These are phyloP conservation scores for Nymphalis urticae DNA, from an alignment of 2,888 invertebrate species.

Conservation along the genomic window DNA sequence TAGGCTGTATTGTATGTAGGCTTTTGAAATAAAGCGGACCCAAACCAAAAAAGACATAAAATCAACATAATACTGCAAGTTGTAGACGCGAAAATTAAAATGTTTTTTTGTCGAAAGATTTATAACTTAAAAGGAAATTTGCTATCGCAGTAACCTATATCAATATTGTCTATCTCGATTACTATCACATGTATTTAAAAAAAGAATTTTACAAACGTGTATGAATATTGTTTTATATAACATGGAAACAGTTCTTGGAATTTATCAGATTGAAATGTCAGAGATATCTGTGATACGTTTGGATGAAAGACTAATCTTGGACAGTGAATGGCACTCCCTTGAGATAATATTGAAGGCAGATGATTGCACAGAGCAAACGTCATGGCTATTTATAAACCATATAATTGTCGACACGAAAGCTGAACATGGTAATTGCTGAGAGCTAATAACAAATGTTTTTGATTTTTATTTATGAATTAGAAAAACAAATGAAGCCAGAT, in stretches of 20 bases:
- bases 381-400: slow-evolving; percentile 53
- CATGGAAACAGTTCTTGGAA: slow-evolving; percentile 35
- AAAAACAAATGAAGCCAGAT: no score
- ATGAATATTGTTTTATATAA: slow-evolving; percentile 16
- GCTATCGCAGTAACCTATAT: no score
- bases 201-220: background rate
- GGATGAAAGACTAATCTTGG: slow-evolving; percentile 28
- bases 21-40: no score
- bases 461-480: background rate
- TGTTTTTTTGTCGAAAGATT: no score
- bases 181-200: background rate
- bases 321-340: slow-evolving; percentile 51
- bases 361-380: slow-evolving; percentile 40
- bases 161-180: background rate
- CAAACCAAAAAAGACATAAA: no score
- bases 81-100: no score
- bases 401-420: slow-evolving; percentile 40
- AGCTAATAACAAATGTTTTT: background rate
- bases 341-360: slow-evolving; percentile 50
- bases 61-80: no score
- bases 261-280: slow-evolving; percentile 14
- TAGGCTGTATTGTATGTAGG: no score
- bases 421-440: slow-evolving; percentile 11
- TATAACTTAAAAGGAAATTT: no score
- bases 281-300: slow-evolving; percentile 28